These are phyloP conservation scores for Pangasius djambal DNA, from an alignment of 2,797 vertebrate species.

Conservation along the genomic window DNA sequence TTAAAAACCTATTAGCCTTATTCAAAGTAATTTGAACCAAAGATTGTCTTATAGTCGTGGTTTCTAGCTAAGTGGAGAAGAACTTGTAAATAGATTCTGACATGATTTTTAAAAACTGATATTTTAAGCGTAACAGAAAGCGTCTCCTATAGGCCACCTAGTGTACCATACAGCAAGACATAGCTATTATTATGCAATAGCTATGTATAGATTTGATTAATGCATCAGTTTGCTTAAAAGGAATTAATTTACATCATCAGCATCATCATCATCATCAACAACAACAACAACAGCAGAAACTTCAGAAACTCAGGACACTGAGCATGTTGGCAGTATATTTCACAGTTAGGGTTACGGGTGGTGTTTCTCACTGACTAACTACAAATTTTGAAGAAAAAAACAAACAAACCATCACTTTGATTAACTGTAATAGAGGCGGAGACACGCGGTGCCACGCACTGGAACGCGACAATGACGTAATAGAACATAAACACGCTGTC, in stretches of 20 bases:
- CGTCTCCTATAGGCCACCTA: background rate
- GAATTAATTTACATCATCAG: background rate
- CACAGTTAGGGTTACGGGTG: background rate
- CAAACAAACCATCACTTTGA: background rate
- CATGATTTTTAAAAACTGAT: background rate
- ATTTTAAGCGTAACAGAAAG: background rate
- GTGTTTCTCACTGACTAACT: background rate
- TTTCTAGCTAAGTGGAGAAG: background rate
- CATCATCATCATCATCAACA: background rate
- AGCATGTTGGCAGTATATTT: background rate
- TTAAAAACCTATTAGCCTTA: background rate
- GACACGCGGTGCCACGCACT: background rate
- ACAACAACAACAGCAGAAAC: background rate
- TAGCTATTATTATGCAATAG: background rate
- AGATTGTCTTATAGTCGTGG: too few relatives aligned
- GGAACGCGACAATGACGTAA: slow-evolving; percentile 47
- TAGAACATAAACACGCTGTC: slow-evolving; percentile 48
- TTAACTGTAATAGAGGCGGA: background rate
- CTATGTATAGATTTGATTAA: background rate
- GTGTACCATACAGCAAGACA: background rate
- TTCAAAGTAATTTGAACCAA: background rate
- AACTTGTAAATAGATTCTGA: background rate
- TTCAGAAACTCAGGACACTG: background rate
- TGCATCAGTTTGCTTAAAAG: background rate
- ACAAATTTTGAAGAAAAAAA: background rate